Conservation (phyloP, 2,113 vertebrate genomes). For the Barbus barbus region DNA sequence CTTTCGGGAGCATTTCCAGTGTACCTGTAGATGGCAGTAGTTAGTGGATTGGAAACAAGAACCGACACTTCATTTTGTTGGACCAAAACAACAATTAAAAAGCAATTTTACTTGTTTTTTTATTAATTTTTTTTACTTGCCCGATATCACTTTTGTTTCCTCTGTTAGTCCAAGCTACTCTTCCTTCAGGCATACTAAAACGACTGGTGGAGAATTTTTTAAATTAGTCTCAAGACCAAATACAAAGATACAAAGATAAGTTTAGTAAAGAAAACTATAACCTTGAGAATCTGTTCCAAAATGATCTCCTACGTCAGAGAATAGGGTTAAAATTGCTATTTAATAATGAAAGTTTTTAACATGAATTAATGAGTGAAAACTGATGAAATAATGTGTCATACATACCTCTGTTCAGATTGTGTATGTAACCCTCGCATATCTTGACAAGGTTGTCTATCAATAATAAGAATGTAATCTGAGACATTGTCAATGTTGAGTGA, state of each 20-base stretch:
- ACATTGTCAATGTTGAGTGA: not conserved
- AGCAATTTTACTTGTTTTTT: too few species aligned
- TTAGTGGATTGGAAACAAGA: too few species aligned
- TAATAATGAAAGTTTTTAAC: not conserved
- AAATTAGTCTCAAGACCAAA: not conserved
- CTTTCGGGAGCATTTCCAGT: too few species aligned
- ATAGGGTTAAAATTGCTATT: not conserved
- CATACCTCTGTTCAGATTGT: not conserved
- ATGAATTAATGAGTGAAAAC: not conserved
- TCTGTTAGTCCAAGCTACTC: not conserved
- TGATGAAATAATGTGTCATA: not conserved
- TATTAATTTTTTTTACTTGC: not conserved
- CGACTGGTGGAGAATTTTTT: not conserved
- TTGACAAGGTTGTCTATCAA: not conserved
- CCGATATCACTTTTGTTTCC: not conserved
- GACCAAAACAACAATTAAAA: too few species aligned
- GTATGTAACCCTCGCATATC: not conserved
- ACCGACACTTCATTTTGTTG: too few species aligned
- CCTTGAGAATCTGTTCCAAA: conserved; percentile 20
- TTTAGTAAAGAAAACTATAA: not conserved
- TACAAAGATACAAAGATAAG: not conserved
- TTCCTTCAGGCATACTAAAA: not conserved
- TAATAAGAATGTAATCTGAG: not conserved
- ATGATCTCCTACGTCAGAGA: not conserved
- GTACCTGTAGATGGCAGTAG: too few species aligned